Base-by-base conservation (phyloP, 2,888 invertebrate species). In the Parnassius orleans region DNA sequence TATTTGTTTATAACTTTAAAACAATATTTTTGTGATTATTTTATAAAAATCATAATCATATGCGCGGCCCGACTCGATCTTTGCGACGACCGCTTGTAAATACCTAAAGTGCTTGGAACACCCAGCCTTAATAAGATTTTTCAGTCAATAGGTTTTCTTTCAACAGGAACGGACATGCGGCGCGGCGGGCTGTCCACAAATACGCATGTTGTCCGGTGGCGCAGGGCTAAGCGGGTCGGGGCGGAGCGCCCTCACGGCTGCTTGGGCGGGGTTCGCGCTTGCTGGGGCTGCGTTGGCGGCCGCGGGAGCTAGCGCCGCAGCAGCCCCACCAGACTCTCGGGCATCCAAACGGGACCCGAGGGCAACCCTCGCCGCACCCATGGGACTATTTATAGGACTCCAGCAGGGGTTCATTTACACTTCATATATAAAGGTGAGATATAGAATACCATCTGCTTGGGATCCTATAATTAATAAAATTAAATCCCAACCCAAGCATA, bases 331-430 rank as follows among this genome's bases (percentile, higher is more conserved):
- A 0, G 33, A 88, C 81, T 1, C 86, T 78, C 69, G 79, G 80
- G 1, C 79, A 10, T 19, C 76, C 84, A 0, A 70, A 79, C 0
- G 83, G 81, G 0, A 80, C 83, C 11, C 84, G 82, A 7, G 85
- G 83, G 1, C 85, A 83, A 84, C 83, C 82, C 0, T 84, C 82
- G 65, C 75, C 84, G 94, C 95, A 0, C 96, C 96, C 0, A 92
- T 96, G 83, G 95, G 95, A 3, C 90, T 96, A 51, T 97, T 96
- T 75, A 96, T 96, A 68, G 96, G 96, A 65, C 92, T 96, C 64
- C 96, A 96, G 81, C 96, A 96, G 86, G 96, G 96, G 69, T 96
- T 96, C 80, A 95, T 97, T 90, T 94, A 95, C 78, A 95, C 95
- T 10, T 96, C 96, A 76, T 96, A 96, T 82, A 94, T 95, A 78